These are phyloP conservation scores for Emberiza fucata DNA, from an alignment of 2,113 vertebrate genomes.

Conservation along the genomic window DNA sequence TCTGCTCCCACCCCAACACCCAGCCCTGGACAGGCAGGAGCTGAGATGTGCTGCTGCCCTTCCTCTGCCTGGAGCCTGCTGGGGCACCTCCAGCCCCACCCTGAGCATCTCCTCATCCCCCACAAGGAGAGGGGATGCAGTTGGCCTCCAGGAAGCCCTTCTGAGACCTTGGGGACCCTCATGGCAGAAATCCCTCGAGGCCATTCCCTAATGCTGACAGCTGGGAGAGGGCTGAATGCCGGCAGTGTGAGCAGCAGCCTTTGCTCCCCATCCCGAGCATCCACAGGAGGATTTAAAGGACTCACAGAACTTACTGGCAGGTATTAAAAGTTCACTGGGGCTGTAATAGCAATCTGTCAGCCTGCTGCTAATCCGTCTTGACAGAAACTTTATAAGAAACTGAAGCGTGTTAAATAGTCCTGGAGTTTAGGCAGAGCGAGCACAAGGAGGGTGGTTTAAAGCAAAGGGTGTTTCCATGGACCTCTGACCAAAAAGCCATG, in stretches of 20 bases:
- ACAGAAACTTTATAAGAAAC: conserved; percentile 73
- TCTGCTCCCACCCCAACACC: not conserved
- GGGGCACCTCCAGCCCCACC: not conserved
- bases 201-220: not conserved
- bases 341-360: conserved; percentile 72
- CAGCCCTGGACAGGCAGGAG: not conserved
- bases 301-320: conserved; percentile 33
- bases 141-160: rapidly evolving
- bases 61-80: not conserved
- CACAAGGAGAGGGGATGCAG: too few relatives aligned
- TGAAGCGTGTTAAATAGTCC: conserved; percentile 62
- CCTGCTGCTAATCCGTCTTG: conserved; percentile 71
- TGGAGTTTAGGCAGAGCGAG: conserved; percentile 50
- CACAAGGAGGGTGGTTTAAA: not conserved
- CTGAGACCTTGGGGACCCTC: not conserved
- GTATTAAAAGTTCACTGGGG: conserved; percentile 69
- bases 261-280: not conserved
- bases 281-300: conserved; percentile 52
- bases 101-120: not conserved
- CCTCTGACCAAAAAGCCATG: not conserved
- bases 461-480: not conserved
- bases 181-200: not conserved
- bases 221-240: not conserved
- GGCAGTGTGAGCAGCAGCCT: not conserved
- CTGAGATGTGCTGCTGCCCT: not conserved